Percentiles rank a stretch among this genome's conserved stretches.
phyloP scores from a whole-genome alignment of 2,888 invertebrate species.

The Pollenia angustigena region DNA sequence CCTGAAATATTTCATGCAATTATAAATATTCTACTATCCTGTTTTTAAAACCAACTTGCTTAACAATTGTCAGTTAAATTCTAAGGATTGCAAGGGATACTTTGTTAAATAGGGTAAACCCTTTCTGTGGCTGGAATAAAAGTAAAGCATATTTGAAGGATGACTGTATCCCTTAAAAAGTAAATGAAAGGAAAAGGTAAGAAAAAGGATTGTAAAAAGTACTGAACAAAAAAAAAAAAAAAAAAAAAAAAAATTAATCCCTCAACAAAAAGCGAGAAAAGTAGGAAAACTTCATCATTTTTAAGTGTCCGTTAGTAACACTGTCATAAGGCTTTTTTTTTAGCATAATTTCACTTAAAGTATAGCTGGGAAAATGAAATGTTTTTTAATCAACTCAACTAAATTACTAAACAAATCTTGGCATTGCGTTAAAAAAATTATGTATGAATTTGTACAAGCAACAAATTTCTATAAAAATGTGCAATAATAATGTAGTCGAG shows the following conservation, averaged over 20 bases:
- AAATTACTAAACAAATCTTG: constrained; percentile 64
- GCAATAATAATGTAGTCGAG: not conserved
- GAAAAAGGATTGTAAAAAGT: not conserved
- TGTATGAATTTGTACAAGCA: not conserved
- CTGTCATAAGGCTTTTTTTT: constrained; percentile 28
- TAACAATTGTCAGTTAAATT: constrained; percentile 63
- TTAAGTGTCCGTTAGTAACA: constrained; percentile 65
- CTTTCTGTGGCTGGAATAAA: not conserved
- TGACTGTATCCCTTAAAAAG: constrained; percentile 9
- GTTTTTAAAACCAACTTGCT: constrained; percentile 18
- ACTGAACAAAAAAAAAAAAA: not conserved
- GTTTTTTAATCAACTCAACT: constrained; percentile 63
- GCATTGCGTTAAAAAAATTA: constrained; percentile 12
- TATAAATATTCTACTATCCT: constrained; percentile 45
- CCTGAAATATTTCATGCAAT: constrained; percentile 51
- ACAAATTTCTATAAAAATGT: not conserved
- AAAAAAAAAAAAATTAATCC: not conserved
- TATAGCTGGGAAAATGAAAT: not conserved
- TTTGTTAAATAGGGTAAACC: constrained; percentile 1
- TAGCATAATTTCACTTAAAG: not conserved
- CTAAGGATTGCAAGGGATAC: constrained; percentile 13
- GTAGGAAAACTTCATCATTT: constrained; percentile 68
- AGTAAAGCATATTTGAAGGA: not conserved
- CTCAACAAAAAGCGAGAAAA: constrained; percentile 58
- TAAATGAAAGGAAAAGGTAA: not conserved